Evolutionary conservation across 2,888 invertebrate species (phyloP), one percentile per base, ranked within the genome.

Genomic region (Atethmia centrago): DNA sequence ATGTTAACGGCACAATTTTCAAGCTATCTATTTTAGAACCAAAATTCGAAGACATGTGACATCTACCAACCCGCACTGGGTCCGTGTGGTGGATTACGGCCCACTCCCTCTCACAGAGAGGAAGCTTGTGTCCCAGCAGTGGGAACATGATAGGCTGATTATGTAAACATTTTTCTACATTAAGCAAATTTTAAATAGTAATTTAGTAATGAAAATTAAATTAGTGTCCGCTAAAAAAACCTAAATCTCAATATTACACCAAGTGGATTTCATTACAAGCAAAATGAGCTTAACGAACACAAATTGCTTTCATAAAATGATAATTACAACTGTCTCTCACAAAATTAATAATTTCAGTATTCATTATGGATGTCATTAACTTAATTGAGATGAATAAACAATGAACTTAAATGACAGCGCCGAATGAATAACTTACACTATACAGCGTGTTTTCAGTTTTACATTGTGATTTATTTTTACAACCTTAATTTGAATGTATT

Each of bases 331-430:
- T 70, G 75, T 75, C 70, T 73, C 62, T 70, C 63, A 59, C 58
- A 72, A 77, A 75, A 80, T 78, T 78, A 65, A 80, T 84, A 56
- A 79, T 64, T 84, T 67, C 76, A 66, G 72, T 66, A 78, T 82
- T 85, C 65, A 80, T 69, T 68, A 63, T 68, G 74, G 62, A 65
- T 64, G 49, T 64, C 58, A 74, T 85, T 84, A 73, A 79, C 47
- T 74, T 75, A 79, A 84, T 81, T 81, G 72, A 53, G 71, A 81
- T 71, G 66, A 79, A 81, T 77, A 83, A 72, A 72, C 58, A 58
- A n/a, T 58, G 42, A 56, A 25, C 49, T 31, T 21, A 68, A 73
- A 65, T 55, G 66, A 67, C 67, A 40, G 53, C n/a, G 9, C 58
- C 25, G 16, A 10, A 82, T 65, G 55, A 65, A 78, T 79, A 55